Base-by-base conservation (phyloP, 2,888 invertebrate species). In the Scrobipalpa costella region DNA sequence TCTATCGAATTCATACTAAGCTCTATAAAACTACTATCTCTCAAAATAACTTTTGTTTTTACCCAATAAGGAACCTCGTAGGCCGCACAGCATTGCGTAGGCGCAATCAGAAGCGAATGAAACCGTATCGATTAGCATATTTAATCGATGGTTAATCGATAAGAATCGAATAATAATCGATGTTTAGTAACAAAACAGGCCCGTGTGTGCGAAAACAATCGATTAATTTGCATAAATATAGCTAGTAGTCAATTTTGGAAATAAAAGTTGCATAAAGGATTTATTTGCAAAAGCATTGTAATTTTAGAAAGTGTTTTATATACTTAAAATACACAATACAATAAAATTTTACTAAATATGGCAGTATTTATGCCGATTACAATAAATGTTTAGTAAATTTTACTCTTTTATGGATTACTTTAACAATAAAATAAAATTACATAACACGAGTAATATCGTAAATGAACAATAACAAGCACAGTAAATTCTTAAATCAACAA, bases 151-250 rank as follows among this genome's bases (percentile, higher is more conserved):
- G 40, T 59, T 33, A 59, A 59, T 59, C 60, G 60, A 17, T 36
- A 36, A 34, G 57, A 38, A 57, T 15, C 5, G 57, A 60, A 60
- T 60, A 44, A 9, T 60, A 60, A 60, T 60, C 49, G 60, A 49
- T 60, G 34, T 49, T 60, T 60, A 47, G 55, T 11, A 55, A 49
- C 21, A 49, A 49, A 57, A 58, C 44, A 27, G 44, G 52, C 47
- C 61, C 65, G 62, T n/a, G 19, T 59, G n/a, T 27, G 11, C 21
- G 57, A 11, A 19, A 38, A 52, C 15, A 36, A 57, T 57, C 36
- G n/a, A 57, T 57, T 17, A 19, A 36, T 57, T 57, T 13, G 27
- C 19, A 38, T 7, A 33, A 34, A 33, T 57, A 33, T 57, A 9
- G 55, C 33, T 33, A 33, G 17, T 19, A 19, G 15, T 19, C 5